Percentiles rank a stretch among this genome's conserved stretches.
These are phyloP conservation scores for Linnaemya vulpina DNA, from an alignment of 2,888 invertebrate species.

Conservation along the genomic window DNA sequence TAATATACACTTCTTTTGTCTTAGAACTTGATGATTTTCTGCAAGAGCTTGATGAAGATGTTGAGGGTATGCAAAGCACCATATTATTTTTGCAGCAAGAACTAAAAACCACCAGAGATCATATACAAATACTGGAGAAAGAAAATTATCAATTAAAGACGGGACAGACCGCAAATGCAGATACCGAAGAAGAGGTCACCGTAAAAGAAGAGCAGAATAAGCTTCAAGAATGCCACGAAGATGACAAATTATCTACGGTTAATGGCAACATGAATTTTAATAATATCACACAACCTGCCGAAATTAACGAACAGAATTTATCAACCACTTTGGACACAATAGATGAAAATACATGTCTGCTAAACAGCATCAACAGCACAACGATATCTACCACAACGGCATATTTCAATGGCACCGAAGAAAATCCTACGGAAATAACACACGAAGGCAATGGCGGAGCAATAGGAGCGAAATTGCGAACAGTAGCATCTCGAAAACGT, in stretches of 20 bases:
- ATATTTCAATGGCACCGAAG: slow-evolving; percentile 71
- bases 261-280: slow-evolving; percentile 73
- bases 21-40: slow-evolving; percentile 96
- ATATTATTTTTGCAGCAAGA: slow-evolving; percentile 97
- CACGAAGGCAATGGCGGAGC: slow-evolving; percentile 67
- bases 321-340: slow-evolving; percentile 76
- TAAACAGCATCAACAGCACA: slow-evolving; percentile 66
- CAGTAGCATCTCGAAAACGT: slow-evolving; percentile 78
- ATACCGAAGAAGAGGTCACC: slow-evolving; percentile 22
- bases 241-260: slow-evolving; percentile 48
- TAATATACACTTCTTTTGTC: neutral
- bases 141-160: slow-evolving; percentile 83
- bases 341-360: slow-evolving; percentile 77
- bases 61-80: slow-evolving; percentile 99
- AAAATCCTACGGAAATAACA: slow-evolving; percentile 70
- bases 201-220: slow-evolving; percentile 46
- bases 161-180: slow-evolving; percentile 65
- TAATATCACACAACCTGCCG: slow-evolving; percentile 65
- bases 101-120: slow-evolving; percentile 91
- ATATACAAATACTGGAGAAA: slow-evolving; percentile 86
- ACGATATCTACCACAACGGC: slow-evolving; percentile 61
- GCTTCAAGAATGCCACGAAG: slow-evolving; percentile 41
- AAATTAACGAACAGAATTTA: slow-evolving; percentile 63
- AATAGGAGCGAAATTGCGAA: slow-evolving; percentile 72
- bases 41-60: slow-evolving; percentile 97